Evolutionary conservation across 2,113 vertebrate species (phyloP).

Genomic region (Myrmecophaga tridactyla): DNA sequence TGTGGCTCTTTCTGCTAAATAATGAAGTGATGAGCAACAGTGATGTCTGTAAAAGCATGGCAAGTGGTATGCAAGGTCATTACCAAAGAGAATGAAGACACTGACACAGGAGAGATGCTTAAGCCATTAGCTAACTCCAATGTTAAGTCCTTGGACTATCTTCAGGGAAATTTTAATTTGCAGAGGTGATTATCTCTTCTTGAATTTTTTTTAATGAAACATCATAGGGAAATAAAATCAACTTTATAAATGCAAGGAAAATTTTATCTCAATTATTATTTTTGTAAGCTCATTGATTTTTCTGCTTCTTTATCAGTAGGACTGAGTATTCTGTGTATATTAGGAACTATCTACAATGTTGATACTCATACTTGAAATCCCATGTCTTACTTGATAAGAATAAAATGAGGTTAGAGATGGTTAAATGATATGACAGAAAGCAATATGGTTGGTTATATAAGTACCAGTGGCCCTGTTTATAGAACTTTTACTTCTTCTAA

Average conservation of each 20-base stretch:
- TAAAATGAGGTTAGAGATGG: background rate
- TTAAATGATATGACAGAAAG: background rate
- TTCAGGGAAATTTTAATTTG: background rate
- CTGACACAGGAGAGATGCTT: background rate
- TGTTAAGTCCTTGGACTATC: background rate
- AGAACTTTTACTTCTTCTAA: background rate
- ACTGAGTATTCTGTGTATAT: background rate
- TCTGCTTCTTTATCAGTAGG: background rate
- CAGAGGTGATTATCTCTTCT: background rate
- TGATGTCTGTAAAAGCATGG: fast-evolving
- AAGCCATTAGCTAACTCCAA: background rate
- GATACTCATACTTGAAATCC: background rate
- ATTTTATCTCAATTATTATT: background rate
- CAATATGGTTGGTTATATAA: background rate
- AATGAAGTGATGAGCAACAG: background rate
- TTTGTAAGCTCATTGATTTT: background rate
- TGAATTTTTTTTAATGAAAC: background rate
- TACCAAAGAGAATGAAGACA: background rate
- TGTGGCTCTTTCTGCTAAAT: no score
- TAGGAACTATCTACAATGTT: background rate
- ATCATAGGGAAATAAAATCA: background rate
- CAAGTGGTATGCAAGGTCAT: background rate
- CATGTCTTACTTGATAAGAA: background rate
- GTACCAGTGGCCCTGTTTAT: fast-evolving
- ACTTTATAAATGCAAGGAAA: background rate